Evolutionary conservation across 1,140 invertebrate species (phyloP), one percentile per base, ranked within the genome.

Genomic region (Leptestheria dahalacensis): DNA sequence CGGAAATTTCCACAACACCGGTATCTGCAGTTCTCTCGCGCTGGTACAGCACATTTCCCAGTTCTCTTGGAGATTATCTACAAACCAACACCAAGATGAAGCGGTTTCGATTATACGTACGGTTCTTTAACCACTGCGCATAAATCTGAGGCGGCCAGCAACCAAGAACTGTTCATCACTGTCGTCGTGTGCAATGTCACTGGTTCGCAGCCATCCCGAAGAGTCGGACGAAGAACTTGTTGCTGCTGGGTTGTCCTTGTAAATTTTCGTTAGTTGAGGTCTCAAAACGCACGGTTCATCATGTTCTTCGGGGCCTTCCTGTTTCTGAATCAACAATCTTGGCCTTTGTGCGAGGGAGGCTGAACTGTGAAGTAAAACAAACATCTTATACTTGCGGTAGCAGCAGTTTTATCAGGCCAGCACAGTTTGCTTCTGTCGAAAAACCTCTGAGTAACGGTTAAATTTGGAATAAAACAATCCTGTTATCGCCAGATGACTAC

Each of bases 121-220:
- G 73, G 65, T 26, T 73, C 77, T 64, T 77, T 77, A 25, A 76
- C 77, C 66, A 81, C 75, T 64, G 78, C 70, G 12, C 77, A 67
- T 65, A n/a, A 85, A 81, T 63, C 81, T 82, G 11, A 80, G 70
- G 21, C 84, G 68, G 61, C 82, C 82, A 1, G 79, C 73, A 61
- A 83, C 74, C 59, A 72, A 75, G 50, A 78, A 62, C 51, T 69
- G 69, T 15, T 75, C 76, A 41, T 79, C 69, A 41, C 76, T 69
- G 61, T 83, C 78, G 47, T 77, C 72, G 58, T 75, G 77, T 29
- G 78, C 83, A 62, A 84, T 71, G 68, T 85, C 84, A 24, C 82
- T 83, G 33, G 82, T 83, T 52, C 77, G 73, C 11, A 83, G 70
- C 82, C 82, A 87, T 12, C 83, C 82, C 49, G 78, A 72, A 2